Evolutionary conservation across 2,113 vertebrate species (phyloP), one percentile per base, ranked within the genome.

Genomic region (Argyrosomus japonicus): DNA sequence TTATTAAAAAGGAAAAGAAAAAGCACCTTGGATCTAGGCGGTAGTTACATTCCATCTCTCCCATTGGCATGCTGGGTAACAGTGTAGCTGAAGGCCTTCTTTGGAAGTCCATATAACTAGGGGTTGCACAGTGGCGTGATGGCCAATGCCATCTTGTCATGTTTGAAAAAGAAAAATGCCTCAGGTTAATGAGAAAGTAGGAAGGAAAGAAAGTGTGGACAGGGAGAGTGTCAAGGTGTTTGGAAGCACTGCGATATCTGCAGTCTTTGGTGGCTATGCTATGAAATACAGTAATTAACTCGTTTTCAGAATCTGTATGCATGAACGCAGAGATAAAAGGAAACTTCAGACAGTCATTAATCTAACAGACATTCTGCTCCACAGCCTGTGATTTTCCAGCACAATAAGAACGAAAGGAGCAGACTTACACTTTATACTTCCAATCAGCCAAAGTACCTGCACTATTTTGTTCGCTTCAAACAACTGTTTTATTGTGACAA

Each of bases 221-320:
- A 32, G 51, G 77, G 45, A 60, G 43, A 27, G 29, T 47, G 51
- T 71, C 40, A 53, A 32, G 64, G 53, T 83, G 29, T 74, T 61
- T 21, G 27, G 9, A 47, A 67, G 48, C 54, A 23, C 25, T 57
- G 73, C 85, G 86, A 86, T 56, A 85, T 82, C 65, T 64, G 51
- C 60, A 58, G 69, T 45, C 64, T 77, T 72, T 61, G 62, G 80
- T 70, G 23, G 4, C 15, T 29, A 17, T 29, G 60, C 83, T 81
- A 73, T 71, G 69, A 89, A 89, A 79, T 76, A 25, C 15, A 48
- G 48, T 74, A 90, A 91, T 90, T 89, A 91, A 84, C 48, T 77
- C 23, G 3, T 75, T 57, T 58, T 86, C 64, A 65, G 68, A 87
- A 79, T 63, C 63, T 58, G 27, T 78, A 77, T 53, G 51, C 62